These are phyloP conservation scores for Aphodius granarius DNA, from an alignment of 2,888 invertebrate species.

Conservation along the genomic window DNA sequence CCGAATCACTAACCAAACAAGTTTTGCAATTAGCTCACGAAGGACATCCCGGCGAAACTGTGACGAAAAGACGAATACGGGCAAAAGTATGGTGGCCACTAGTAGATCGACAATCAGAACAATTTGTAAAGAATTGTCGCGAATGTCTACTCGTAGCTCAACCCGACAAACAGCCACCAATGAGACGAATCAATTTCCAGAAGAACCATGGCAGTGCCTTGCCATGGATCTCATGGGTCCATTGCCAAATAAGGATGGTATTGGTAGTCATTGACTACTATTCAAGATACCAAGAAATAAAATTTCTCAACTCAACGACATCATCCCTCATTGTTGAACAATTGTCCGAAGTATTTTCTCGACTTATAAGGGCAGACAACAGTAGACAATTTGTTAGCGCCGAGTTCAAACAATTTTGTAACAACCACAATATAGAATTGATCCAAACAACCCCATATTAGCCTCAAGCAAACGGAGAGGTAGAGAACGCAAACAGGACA, in stretches of 20 bases:
- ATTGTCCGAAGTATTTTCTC: constrained; percentile 26
- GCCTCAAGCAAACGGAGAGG: constrained; percentile 33
- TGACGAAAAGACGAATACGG: constrained; percentile 34
- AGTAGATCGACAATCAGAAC: constrained; percentile 28
- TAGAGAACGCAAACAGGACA: constrained; percentile 37
- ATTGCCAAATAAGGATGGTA: constrained; percentile 29
- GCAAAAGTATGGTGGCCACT: constrained; percentile 36
- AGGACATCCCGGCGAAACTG: constrained; percentile 37
- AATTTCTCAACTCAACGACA: constrained; percentile 22
- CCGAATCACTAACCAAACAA: constrained; percentile 19
- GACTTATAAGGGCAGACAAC: constrained; percentile 31
- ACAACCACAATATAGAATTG: constrained; percentile 25
- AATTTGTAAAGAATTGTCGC: constrained; percentile 20
- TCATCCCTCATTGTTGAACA: constrained; percentile 19
- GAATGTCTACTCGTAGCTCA: constrained; percentile 25
- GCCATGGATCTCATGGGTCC: constrained; percentile 36
- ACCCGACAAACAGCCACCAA: constrained; percentile 30
- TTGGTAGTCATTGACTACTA: constrained; percentile 30
- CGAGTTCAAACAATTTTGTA: constrained; percentile 30
- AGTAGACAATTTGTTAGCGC: constrained; percentile 29
- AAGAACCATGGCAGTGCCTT: constrained; percentile 30
- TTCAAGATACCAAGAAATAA: constrained; percentile 27
- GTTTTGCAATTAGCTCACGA: constrained; percentile 33
- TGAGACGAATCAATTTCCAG: constrained; percentile 31
- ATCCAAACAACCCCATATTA: constrained; percentile 29